A percentile compares a stretch with the other conserved stretches of the same genome.
Evolutionary conservation across 2,888 invertebrate species (phyloP).

Genomic region (Lissonota sp.): DNA sequence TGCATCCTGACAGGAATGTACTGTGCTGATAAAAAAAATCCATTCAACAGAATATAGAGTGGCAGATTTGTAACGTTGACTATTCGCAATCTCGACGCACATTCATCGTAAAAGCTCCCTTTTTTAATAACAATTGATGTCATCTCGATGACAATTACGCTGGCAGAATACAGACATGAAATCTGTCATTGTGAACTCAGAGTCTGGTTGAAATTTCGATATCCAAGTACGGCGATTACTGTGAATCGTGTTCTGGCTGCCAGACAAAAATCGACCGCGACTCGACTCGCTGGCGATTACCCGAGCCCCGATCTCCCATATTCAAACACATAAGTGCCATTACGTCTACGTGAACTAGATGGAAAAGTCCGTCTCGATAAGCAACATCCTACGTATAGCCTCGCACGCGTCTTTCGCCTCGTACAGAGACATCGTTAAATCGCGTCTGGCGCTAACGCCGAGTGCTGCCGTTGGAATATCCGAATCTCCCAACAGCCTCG

Average conservation of each 20-base stretch:
- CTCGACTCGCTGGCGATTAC: constrained; percentile 52
- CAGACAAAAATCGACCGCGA: constrained; percentile 38
- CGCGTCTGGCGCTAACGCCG: constrained; percentile 51
- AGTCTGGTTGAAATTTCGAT: neutral
- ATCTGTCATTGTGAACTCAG: neutral
- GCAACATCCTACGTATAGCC: constrained; percentile 57
- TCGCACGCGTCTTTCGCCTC: constrained; percentile 9
- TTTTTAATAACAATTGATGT: neutral
- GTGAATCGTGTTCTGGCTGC: constrained; percentile 24
- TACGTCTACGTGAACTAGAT: constrained; percentile 49
- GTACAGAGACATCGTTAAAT: constrained; percentile 42
- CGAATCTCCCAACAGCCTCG: constrained; percentile 6
- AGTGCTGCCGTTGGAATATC: constrained; percentile 30
- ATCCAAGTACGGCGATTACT: constrained; percentile 10
- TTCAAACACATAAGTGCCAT: constrained; percentile 21
- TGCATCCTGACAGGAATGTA: constrained; percentile 50
- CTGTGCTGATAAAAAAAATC: constrained; percentile 62
- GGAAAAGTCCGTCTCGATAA: constrained; percentile 59
- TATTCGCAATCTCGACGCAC: constrained; percentile 19
- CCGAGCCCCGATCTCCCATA: constrained; percentile 12
- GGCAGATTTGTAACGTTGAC: constrained; percentile 48
- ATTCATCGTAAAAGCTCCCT: neutral
- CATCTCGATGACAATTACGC: too few relatives aligned
- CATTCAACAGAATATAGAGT: constrained; percentile 53
- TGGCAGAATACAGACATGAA: neutral